Evolutionary conservation across 2,888 invertebrate genomes (phyloP).

Genomic region (Cephus rjabovi): DNA sequence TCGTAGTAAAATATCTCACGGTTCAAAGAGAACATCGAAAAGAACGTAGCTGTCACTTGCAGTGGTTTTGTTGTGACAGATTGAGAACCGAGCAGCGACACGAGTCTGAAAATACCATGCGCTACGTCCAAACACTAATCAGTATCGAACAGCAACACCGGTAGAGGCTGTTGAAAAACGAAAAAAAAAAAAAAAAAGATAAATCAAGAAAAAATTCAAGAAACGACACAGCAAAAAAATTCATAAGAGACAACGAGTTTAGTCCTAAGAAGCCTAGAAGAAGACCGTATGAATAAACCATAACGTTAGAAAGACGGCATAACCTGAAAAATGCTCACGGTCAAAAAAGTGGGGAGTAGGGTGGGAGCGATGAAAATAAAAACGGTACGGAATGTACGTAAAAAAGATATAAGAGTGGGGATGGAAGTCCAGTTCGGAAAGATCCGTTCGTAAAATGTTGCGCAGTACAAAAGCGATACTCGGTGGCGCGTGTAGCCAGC

Average conservation of each 20-base stretch:
- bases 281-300: background rate
- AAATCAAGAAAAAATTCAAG: background rate
- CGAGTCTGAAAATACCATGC: background rate
- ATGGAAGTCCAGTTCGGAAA: background rate
- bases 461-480: background rate
- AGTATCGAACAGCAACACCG: background rate
- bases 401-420: background rate
- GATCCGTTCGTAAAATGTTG: background rate
- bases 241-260: background rate
- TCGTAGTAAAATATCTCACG: background rate
- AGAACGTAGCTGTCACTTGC: background rate
- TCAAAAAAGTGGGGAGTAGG: background rate
- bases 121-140: background rate
- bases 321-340: background rate
- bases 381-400: background rate
- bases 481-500: background rate
- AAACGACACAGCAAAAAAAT: background rate
- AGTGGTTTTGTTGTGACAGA: background rate
- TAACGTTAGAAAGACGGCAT: background rate
- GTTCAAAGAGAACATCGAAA: background rate
- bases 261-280: background rate
- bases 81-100: background rate
- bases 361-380: background rate
- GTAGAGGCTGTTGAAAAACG: background rate
- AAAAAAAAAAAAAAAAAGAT: background rate